Evolutionary conservation across 2,113 vertebrate genomes (phyloP).

Genomic region (Microcebus jonahi): DNA sequence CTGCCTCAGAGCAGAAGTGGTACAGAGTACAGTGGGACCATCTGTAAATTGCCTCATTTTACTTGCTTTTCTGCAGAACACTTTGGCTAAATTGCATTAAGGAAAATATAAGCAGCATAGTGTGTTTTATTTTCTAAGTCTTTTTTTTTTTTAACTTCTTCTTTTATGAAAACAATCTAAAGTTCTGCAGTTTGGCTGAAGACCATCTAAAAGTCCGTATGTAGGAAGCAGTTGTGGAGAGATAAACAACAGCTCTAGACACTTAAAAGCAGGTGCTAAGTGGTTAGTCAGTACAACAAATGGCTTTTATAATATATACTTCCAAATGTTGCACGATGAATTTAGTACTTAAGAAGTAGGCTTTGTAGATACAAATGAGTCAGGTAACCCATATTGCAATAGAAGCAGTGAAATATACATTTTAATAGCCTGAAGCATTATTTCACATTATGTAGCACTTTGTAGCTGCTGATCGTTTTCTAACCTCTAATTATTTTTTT

Average conservation of each 20-base stretch:
- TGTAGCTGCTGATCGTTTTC: not conserved
- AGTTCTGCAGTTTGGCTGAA: not conserved
- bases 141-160: not conserved
- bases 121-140: not conserved
- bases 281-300: constrained; percentile 31
- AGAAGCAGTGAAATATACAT: not conserved
- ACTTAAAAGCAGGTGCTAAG: constrained; percentile 4
- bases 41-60: not conserved
- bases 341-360: not conserved
- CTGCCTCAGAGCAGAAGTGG: not conserved
- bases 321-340: not conserved
- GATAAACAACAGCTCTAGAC: not conserved
- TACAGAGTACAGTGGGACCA: too few relatives aligned
- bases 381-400: not conserved
- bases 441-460: not conserved
- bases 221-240: not conserved
- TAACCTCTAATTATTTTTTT: not conserved
- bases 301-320: not conserved
- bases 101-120: not conserved
- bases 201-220: too few relatives aligned
- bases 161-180: not conserved
- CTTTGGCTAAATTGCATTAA: not conserved
- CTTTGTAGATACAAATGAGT: not conserved
- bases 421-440: not conserved
- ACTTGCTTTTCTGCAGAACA: not conserved